Evolutionary conservation across 2,113 vertebrate species (phyloP).

Genomic region (Porphyrio hochstetteri): DNA sequence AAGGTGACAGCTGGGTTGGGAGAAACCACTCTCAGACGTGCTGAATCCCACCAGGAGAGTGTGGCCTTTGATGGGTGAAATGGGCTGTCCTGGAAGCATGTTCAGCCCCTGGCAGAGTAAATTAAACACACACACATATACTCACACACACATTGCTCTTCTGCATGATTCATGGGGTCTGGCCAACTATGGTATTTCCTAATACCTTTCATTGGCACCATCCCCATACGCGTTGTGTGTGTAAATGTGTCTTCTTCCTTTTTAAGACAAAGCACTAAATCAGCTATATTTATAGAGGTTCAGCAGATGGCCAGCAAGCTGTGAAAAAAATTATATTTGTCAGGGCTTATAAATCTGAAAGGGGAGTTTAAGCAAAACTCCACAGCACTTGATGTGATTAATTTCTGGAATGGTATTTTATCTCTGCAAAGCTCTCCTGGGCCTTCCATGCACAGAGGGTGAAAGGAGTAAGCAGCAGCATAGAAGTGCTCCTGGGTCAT

Average conservation of each 20-base stretch:
- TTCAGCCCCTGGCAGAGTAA: not conserved
- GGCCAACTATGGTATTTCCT: not conserved
- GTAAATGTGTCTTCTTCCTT: not conserved
- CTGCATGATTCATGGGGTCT: not conserved
- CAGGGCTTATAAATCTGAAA: slow-evolving; percentile 33
- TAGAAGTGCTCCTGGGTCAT: not conserved
- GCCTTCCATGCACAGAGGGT: not conserved
- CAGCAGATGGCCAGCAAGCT: slow-evolving; percentile 61
- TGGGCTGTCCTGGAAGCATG: not conserved
- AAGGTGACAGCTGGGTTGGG: not conserved
- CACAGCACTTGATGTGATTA: not conserved
- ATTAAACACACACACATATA: not conserved
- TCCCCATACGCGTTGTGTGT: not conserved
- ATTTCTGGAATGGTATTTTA: not conserved
- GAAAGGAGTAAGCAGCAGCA: not conserved
- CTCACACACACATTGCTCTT: not conserved
- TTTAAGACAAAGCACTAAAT: slow-evolving; percentile 20
- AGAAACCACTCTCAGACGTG: not conserved
- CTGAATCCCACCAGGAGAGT: not conserved
- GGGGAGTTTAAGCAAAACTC: not conserved
- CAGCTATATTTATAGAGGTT: slow-evolving; percentile 38
- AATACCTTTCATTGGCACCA: not conserved
- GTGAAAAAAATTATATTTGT: not conserved
- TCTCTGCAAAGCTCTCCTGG: not conserved
- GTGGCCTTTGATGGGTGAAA: not conserved